Percentiles rank a stretch among this genome's conserved stretches.
These are phyloP conservation scores for Druon quercuslanigerum DNA, from an alignment of 1,140 invertebrate species.

Conservation along the genomic window DNA sequence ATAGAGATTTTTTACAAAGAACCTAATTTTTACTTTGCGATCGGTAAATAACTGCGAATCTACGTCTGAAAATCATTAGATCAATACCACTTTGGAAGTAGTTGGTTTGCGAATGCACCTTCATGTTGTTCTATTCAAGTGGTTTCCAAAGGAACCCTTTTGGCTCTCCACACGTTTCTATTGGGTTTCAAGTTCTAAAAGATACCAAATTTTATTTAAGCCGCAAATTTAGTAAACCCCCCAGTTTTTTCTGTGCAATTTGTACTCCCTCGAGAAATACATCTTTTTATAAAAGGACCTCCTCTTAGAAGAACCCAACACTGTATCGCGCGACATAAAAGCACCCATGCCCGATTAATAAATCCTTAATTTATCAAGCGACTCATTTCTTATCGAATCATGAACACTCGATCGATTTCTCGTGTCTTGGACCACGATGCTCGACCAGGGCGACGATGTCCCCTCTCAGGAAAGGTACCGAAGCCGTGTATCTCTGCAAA, in stretches of 20 bases:
- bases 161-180: no score
- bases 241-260: not conserved
- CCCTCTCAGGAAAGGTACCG: conserved; percentile 4
- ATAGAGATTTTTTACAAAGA: no score
- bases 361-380: conserved; percentile 46
- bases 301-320: not conserved
- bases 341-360: conserved; percentile 34
- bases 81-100: no score
- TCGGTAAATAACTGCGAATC: no score
- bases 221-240: no score
- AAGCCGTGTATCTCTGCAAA: conserved; percentile 43
- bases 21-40: no score
- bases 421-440: conserved; percentile 50
- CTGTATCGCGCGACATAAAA: not conserved
- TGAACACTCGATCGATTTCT: conserved; percentile 52
- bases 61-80: no score
- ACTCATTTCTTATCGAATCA: conserved; percentile 39
- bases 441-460: conserved; percentile 28
- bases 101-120: no score
- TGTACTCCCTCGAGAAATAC: not conserved
- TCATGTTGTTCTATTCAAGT: no score
- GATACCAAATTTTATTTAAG: no score
- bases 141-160: no score
- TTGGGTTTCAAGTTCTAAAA: no score
- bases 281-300: conserved; percentile 8